Percentiles rank a stretch among this genome's conserved stretches.
Evolutionary conservation across 2,888 invertebrate genomes (phyloP).

Genomic region (Glaucopsyche alexis): DNA sequence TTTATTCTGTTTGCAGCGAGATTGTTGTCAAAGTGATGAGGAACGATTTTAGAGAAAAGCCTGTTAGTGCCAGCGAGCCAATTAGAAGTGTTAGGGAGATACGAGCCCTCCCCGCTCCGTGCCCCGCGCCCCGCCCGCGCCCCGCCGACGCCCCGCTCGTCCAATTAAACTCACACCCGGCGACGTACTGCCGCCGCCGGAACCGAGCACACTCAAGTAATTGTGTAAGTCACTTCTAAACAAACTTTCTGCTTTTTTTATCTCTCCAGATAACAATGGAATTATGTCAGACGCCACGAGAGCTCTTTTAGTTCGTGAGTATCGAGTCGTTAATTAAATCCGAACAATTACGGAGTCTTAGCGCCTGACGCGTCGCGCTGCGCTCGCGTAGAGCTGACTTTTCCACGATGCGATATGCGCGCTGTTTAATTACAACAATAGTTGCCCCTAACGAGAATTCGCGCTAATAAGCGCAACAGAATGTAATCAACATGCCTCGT

Average conservation of each 20-base stretch:
- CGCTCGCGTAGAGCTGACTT: slow-evolving; percentile 42
- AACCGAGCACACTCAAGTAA: slow-evolving; percentile 62
- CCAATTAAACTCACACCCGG: slow-evolving; percentile 70
- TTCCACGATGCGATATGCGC: slow-evolving; percentile 50
- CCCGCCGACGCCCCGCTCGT: slow-evolving; percentile 50
- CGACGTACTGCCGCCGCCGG: slow-evolving; percentile 45
- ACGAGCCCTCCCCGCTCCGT: slow-evolving; percentile 47
- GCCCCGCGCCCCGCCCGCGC: slow-evolving; percentile 43
- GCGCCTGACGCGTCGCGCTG: slow-evolving; percentile 43
- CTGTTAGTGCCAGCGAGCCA: slow-evolving; percentile 70
- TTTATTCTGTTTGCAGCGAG: slow-evolving; percentile 32
- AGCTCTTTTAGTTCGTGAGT: slow-evolving; percentile 64
- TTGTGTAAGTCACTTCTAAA: slow-evolving; percentile 75
- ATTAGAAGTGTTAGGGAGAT: slow-evolving; percentile 70
- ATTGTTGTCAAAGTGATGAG: slow-evolving; percentile 61
- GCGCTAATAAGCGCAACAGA: slow-evolving; percentile 79
- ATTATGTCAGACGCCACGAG: slow-evolving; percentile 71
- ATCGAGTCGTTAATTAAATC: slow-evolving; percentile 79
- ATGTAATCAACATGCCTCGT: slow-evolving; percentile 79
- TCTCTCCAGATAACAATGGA: slow-evolving; percentile 69
- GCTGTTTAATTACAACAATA: slow-evolving; percentile 80
- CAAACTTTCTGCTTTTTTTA: slow-evolving; percentile 71
- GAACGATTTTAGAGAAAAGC: slow-evolving; percentile 61
- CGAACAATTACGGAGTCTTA: slow-evolving; percentile 58
- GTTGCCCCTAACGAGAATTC: slow-evolving; percentile 79